Base-by-base conservation (phyloP, 2,797 vertebrate species). In the Pangasius djambal region DNA sequence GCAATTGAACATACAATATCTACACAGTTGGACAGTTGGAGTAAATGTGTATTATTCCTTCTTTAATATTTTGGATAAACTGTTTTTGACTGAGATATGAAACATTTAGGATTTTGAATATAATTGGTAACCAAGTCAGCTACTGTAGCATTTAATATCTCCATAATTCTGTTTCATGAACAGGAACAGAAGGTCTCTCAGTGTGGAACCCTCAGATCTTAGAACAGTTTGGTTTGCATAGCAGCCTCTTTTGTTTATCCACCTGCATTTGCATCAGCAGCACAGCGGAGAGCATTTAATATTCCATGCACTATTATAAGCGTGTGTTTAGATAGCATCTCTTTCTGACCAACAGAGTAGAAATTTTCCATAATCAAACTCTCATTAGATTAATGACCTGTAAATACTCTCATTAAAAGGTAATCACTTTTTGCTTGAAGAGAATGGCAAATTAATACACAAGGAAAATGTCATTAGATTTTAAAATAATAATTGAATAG, bases 381-480 rank as follows among this genome's bases (percentile, higher is more conserved):
- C 77, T 92, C 90, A 91, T 94, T 91, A 92, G 92, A 89, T 87
- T 93, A 94, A 93, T 89, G 91, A 90, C 85, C 85, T 88, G 86
- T 89, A 92, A 92, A 92, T 37, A 44, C 57, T 86, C 86, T 83
- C 91, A 92, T 93, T 94, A 94, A 89, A 91, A 89, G 55, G 83
- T 91, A 89, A 93, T 94, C 91, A 92, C 83, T 83, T 90, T 87
- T 90, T 91, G 85, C 59, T 87, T 89, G 83, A 90, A 86, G 85
- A 87, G 86, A 91, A 87, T 52, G 57, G 89, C 65, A 79, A 85
- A 91, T 89, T 69, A 85, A 72, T 34, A 89, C 37, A 86, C 78
- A 57, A 78, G 52, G 44, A 89, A 92, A 91, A 57, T 59, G 86
- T 52, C 88, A 86, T 85, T 78, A 72, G 34, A 84, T 44, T 89